Conservation (phyloP, 2,888 invertebrate genomes). For the Nezara viridula region DNA sequence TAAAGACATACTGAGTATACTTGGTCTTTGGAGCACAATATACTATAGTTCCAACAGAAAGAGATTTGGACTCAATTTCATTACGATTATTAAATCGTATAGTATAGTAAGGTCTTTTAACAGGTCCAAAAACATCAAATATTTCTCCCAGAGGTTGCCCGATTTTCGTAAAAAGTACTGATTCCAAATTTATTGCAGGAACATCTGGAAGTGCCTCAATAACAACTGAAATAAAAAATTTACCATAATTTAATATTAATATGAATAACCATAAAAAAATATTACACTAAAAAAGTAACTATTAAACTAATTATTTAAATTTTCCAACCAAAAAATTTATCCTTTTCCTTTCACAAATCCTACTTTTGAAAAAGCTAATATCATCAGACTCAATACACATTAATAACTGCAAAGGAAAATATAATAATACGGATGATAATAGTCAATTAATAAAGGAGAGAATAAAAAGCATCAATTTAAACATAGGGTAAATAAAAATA, state of each 20-base stretch:
- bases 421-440: no score
- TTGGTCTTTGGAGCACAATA: conserved; percentile 86
- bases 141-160: conserved; percentile 84
- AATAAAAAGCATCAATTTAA: no score
- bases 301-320: no score
- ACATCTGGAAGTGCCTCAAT: conserved; percentile 80
- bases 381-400: no score
- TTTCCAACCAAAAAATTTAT: no score
- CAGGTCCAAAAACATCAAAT: conserved; percentile 93
- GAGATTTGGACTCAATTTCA: conserved; percentile 79
- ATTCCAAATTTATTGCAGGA: conserved; percentile 88
- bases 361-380: no score
- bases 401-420: no score
- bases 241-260: not conserved
- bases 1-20: conserved; percentile 83
- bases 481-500: no score
- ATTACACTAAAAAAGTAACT: no score
- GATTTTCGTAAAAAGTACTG: conserved; percentile 86
- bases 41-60: conserved; percentile 79
- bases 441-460: no score
- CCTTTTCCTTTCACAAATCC: no score
- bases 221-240: conserved; percentile 74
- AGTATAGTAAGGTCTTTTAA: conserved; percentile 87
- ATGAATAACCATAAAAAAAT: no score
- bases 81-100: conserved; percentile 88